Evolutionary conservation across 1,140 invertebrate genomes (phyloP), one percentile per base, ranked within the genome.

Genomic region (Anagrus nilaparvatae): DNA sequence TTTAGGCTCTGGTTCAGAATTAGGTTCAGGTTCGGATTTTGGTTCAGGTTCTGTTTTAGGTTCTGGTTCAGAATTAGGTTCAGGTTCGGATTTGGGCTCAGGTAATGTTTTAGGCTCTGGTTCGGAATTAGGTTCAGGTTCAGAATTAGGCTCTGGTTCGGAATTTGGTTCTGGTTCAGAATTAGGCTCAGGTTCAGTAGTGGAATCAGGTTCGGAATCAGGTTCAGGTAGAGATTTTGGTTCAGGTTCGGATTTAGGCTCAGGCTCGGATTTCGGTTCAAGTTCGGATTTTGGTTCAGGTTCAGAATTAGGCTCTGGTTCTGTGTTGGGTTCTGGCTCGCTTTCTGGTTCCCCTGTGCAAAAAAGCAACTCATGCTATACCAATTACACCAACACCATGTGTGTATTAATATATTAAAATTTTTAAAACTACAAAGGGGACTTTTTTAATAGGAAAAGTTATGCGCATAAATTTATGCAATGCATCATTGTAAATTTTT

Each of bases 331-430:
- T 47, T 54, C 54, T 43, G 63, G 57, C 53, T 64, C 59, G 36
- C 64, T 46, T 28, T 46, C 53, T 32, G 72, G 51, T 61, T 58
- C 56, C 53, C 65, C 65, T 69, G 62, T 63, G 62, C 62, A 67
- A 66, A 59, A 68, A 67, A 70, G 64, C 64, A 69, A 67, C 55
- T 55, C 58, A 62, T 65, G 63, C 67, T 50, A n/a, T n/a, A 58
- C 61, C 63, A 55, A 51, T 61, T 59, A 65, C 53, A 56, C 62
- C 64, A 53, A 61, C 63, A 67, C 65, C 65, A 44, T 43, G 58
- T 59, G 55, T 37, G 37, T n/a, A n/a, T 45, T 44, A 40, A 34
- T 43, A 30, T 20, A 40, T 39, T 34, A 32, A 37, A 33, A 33
- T 40, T 33, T 45, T 12, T 8, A 29, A 23, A n/a, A 31, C 32